phyloP scores from a whole-genome alignment of 1,140 invertebrate genomes.

The Microplitis demolitor region DNA sequence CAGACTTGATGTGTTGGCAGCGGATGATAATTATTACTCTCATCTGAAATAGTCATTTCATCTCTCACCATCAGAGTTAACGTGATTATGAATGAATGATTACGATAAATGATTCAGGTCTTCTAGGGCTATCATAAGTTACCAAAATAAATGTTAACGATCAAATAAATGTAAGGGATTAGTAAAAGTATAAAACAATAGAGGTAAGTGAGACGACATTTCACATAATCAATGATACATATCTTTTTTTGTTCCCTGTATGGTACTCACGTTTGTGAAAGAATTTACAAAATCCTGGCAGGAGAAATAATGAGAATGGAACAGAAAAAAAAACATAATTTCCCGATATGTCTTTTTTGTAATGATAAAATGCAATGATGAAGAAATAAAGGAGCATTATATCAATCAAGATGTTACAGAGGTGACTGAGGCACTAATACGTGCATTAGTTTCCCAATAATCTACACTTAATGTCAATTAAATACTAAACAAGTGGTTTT shows the following conservation, averaged over 20 bases:
- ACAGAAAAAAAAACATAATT: constrained; percentile 42
- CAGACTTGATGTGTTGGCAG: background rate
- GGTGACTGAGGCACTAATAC: constrained; percentile 10
- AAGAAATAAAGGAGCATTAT: background rate
- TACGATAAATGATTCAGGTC: constrained; percentile 21
- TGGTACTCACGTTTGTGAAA: constrained; percentile 49
- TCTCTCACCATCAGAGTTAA: no score
- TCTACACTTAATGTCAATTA: background rate
- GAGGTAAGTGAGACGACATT: constrained; percentile 17
- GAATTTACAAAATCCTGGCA: constrained; percentile 49
- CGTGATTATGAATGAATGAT: no score
- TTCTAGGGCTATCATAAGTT: constrained; percentile 23
- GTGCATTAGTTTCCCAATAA: background rate
- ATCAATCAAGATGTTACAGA: background rate
- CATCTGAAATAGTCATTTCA: no score
- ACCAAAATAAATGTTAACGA: background rate
- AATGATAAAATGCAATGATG: constrained; percentile 17
- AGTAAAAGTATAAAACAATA: background rate
- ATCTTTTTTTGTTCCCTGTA: constrained; percentile 27
- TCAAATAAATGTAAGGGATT: no score
- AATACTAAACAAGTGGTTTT: no score
- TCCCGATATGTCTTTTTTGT: constrained; percentile 15
- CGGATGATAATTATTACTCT: no score
- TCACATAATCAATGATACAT: constrained; percentile 24
- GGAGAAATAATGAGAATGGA: constrained; percentile 45